Percentiles rank a stretch among this genome's conserved stretches.
Evolutionary conservation across 1,140 invertebrate genomes (phyloP).

Genomic region (Yoshiicerus persimilis): DNA sequence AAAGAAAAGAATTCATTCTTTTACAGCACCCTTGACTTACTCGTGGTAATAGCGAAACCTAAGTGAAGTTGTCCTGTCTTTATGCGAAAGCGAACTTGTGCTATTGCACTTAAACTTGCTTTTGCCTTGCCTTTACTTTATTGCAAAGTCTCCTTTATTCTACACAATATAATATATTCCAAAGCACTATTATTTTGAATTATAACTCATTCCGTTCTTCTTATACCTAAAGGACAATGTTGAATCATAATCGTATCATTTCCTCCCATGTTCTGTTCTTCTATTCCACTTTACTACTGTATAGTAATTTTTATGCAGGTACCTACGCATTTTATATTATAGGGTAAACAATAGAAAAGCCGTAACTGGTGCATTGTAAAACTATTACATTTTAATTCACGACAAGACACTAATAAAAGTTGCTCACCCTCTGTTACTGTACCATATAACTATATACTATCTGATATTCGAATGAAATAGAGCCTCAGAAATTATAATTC

Average conservation of each 20-base stretch:
- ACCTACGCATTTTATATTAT: neutral
- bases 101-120: constrained; percentile 5
- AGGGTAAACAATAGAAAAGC: neutral
- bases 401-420: neutral
- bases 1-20: constrained; percentile 14
- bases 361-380: neutral
- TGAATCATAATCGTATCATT: neutral
- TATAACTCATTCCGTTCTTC: neutral
- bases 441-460: no score
- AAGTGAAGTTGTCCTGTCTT: neutral
- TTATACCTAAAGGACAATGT: neutral
- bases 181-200: neutral
- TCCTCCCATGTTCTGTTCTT: neutral
- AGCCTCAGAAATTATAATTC: no score
- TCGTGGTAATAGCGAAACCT: neutral
- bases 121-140: neutral
- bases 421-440: constrained; percentile 6
- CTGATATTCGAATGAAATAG: no score
- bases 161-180: neutral
- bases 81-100: constrained; percentile 10
- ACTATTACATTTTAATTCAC: neutral
- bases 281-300: neutral
- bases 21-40: constrained; percentile 21
- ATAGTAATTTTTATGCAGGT: neutral
- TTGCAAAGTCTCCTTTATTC: neutral